These are phyloP conservation scores for Timema cristinae DNA, from an alignment of 2,888 invertebrate species.

Conservation along the genomic window DNA sequence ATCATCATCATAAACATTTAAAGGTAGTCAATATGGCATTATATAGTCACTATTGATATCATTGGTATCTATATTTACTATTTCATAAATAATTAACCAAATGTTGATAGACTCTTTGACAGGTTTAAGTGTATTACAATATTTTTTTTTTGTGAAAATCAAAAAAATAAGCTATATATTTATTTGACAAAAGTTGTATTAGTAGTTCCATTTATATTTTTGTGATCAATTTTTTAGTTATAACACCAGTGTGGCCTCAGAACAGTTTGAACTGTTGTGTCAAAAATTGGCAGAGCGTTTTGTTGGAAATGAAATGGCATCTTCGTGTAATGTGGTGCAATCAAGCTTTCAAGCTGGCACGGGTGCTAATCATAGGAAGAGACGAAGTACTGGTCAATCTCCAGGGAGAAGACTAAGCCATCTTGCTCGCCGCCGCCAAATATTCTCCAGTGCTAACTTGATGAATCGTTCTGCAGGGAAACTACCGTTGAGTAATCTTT, in stretches of 20 bases:
- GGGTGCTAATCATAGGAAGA: constrained; percentile 36
- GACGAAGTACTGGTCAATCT: constrained; percentile 52
- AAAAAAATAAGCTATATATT: too few relatives aligned
- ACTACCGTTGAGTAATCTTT: constrained; percentile 42
- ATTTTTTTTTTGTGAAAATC: too few relatives aligned
- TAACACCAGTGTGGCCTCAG: constrained; percentile 64
- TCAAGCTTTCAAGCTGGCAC: constrained; percentile 57
- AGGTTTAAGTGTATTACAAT: too few relatives aligned
- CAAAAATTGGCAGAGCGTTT: constrained; percentile 64
- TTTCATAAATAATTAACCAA: too few relatives aligned
- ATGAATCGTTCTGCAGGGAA: constrained; percentile 50
- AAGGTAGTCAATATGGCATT: too few relatives aligned
- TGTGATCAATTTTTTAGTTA: constrained; percentile 51
- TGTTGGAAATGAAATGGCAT: constrained; percentile 71
- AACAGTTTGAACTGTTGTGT: constrained; percentile 64
- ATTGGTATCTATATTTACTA: too few relatives aligned
- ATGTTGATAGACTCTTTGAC: too few relatives aligned
- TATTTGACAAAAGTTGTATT: too few relatives aligned
- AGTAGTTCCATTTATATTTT: too few relatives aligned
- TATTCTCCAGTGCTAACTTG: constrained; percentile 68
- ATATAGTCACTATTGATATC: too few relatives aligned
- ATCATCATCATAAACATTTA: too few relatives aligned
- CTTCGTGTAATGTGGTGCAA: constrained; percentile 57
- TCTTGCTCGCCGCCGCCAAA: constrained; percentile 67
- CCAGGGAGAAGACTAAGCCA: constrained; percentile 75